These are phyloP conservation scores for Pemphredon lugubris DNA, from an alignment of 2,888 invertebrate species.

Conservation along the genomic window DNA sequence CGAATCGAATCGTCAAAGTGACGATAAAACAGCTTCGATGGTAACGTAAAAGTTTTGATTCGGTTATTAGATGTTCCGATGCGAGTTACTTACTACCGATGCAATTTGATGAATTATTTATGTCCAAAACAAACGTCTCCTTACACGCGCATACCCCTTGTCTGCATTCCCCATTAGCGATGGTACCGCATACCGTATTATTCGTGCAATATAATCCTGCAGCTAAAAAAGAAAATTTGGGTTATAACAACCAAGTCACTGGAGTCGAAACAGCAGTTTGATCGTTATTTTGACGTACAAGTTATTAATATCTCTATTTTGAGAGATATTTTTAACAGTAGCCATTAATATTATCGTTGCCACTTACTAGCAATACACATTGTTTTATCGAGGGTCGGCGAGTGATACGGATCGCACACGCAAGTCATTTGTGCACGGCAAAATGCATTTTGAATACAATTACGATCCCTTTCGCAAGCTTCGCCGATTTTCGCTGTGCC, in stretches of 20 bases:
- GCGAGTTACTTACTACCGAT: constrained; percentile 60
- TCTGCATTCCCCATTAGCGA: constrained; percentile 66
- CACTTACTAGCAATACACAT: constrained; percentile 70
- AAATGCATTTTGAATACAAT: constrained; percentile 67
- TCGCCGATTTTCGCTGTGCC: constrained; percentile 52
- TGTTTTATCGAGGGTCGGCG: constrained; percentile 59
- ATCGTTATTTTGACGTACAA: background rate
- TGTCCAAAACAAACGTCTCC: constrained; percentile 64
- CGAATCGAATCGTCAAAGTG: too few species aligned
- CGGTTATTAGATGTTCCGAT: too few species aligned
- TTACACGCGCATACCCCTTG: constrained; percentile 68
- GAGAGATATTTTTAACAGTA: background rate
- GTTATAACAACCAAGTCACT: background rate
- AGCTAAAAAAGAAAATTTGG: constrained; percentile 35
- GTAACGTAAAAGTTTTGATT: background rate
- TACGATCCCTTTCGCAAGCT: constrained; percentile 63
- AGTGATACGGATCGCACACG: constrained; percentile 63
- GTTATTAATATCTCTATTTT: background rate
- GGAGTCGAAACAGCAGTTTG: background rate
- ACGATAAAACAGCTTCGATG: background rate
- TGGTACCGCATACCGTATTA: constrained; percentile 54
- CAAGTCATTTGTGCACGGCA: constrained; percentile 66
- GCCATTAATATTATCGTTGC: background rate
- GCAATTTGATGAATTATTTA: constrained; percentile 70
- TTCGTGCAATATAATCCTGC: constrained; percentile 58